Percentiles rank a stretch among this genome's conserved stretches.
Evolutionary conservation across 2,888 invertebrate genomes (phyloP).

Genomic region (Idaea straminata): DNA sequence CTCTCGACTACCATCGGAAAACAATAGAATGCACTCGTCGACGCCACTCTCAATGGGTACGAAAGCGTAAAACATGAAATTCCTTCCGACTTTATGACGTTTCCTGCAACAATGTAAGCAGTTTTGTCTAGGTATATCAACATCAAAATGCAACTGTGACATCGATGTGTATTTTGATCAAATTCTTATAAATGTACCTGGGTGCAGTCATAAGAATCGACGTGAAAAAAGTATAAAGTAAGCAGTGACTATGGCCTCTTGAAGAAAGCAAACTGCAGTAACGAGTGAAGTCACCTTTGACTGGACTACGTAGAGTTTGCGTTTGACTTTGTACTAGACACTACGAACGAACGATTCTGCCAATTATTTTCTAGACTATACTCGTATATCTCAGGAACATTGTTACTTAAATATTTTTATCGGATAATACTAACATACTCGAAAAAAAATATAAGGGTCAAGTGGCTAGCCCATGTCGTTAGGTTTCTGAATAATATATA

Average conservation of each 20-base stretch:
- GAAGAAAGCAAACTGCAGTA: not conserved
- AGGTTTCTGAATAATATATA: too few species aligned
- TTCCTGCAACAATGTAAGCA: slow-evolving; percentile 33
- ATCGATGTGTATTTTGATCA: not conserved
- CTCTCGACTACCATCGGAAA: slow-evolving; percentile 55
- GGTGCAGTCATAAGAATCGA: not conserved
- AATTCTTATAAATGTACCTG: not conserved
- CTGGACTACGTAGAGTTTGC: not conserved
- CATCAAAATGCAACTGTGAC: slow-evolving; percentile 2
- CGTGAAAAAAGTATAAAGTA: not conserved
- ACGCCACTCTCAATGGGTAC: slow-evolving; percentile 42
- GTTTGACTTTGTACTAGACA: not conserved
- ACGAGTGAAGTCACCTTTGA: not conserved
- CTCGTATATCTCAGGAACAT: not conserved
- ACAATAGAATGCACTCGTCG: slow-evolving; percentile 61
- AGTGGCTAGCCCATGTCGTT: too few species aligned
- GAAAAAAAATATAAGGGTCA: too few species aligned
- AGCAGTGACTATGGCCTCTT: not conserved
- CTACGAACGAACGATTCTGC: not conserved
- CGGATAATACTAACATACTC: too few species aligned
- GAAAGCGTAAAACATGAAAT: slow-evolving; percentile 48
- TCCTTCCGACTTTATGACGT: slow-evolving; percentile 45
- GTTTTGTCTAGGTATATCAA: slow-evolving; percentile 19
- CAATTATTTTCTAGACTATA: not conserved
- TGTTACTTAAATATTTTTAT: not conserved